These are phyloP conservation scores for Orthosia gothica DNA, from an alignment of 2,888 invertebrate genomes.

Conservation along the genomic window DNA sequence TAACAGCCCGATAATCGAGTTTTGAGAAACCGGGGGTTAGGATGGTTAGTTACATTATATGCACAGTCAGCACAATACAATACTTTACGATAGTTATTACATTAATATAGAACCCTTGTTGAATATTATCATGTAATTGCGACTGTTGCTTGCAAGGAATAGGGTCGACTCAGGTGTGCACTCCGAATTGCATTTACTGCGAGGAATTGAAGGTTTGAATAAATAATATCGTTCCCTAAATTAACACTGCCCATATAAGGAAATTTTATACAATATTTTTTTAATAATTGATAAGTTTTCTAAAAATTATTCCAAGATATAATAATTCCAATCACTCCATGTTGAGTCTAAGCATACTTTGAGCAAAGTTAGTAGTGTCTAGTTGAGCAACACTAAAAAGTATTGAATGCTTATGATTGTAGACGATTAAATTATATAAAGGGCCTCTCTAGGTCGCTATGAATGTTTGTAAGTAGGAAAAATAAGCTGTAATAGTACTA, in stretches of 20 bases:
- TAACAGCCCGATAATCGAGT: too few species aligned
- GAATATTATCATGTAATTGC: slow-evolving; percentile 65
- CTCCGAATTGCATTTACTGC: slow-evolving; percentile 76
- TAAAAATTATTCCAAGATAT: slow-evolving; percentile 73
- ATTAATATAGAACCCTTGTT: slow-evolving; percentile 71
- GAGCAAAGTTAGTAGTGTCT: slow-evolving; percentile 68
- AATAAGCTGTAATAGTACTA: slow-evolving; percentile 47
- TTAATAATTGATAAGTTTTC: slow-evolving; percentile 70
- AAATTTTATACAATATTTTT: slow-evolving; percentile 80
- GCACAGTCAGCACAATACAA: slow-evolving; percentile 88
- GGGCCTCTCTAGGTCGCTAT: slow-evolving; percentile 43
- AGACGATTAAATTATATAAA: slow-evolving; percentile 58
- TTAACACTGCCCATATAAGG: slow-evolving; percentile 79
- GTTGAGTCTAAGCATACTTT: slow-evolving; percentile 80
- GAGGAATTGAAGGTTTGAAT: slow-evolving; percentile 80
- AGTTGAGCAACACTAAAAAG: slow-evolving; percentile 63
- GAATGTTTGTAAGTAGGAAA: slow-evolving; percentile 58
- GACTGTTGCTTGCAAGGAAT: slow-evolving; percentile 63
- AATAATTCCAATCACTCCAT: slow-evolving; percentile 79
- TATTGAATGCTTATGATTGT: slow-evolving; percentile 66
- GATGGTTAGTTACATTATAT: slow-evolving; percentile 74
- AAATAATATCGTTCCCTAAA: slow-evolving; percentile 72
- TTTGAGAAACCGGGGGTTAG: background rate
- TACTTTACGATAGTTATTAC: slow-evolving; percentile 73
- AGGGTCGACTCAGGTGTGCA: slow-evolving; percentile 54